These are phyloP conservation scores for Crioceris asparagi DNA, from an alignment of 2,888 invertebrate species.

Conservation along the genomic window DNA sequence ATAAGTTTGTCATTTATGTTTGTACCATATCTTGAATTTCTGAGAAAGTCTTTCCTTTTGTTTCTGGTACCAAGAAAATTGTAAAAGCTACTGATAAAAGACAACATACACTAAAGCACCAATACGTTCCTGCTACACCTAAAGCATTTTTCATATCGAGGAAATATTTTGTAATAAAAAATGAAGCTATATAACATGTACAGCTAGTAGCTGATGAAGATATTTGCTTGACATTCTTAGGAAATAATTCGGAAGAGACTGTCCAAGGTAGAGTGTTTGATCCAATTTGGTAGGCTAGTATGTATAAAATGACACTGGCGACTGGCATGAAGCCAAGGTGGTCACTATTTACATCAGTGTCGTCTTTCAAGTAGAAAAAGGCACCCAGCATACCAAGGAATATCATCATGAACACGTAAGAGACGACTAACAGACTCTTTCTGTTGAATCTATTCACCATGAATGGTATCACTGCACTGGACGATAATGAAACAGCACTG, in stretches of 20 bases:
- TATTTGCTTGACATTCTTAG: slow-evolving; percentile 61
- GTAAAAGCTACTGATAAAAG: slow-evolving; percentile 57
- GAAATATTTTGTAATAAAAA: slow-evolving; percentile 62
- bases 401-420: slow-evolving; percentile 53
- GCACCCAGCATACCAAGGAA: slow-evolving; percentile 47
- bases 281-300: slow-evolving; percentile 45
- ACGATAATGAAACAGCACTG: slow-evolving; percentile 59
- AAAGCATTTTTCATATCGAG: slow-evolving; percentile 43
- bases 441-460: slow-evolving; percentile 68
- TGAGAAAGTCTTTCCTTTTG: slow-evolving; percentile 75
- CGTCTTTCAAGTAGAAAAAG: slow-evolving; percentile 41
- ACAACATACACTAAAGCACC: slow-evolving; percentile 51
- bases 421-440: slow-evolving; percentile 55
- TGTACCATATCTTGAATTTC: slow-evolving; percentile 59
- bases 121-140: slow-evolving; percentile 57
- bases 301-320: slow-evolving; percentile 57
- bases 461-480: slow-evolving; percentile 61
- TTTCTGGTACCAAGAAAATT: slow-evolving; percentile 73
- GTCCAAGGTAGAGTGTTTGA: slow-evolving; percentile 71
- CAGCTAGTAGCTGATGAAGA: slow-evolving; percentile 65
- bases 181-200: slow-evolving; percentile 61
- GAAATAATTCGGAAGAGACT: slow-evolving; percentile 67
- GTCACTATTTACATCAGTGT: slow-evolving; percentile 32
- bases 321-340: slow-evolving; percentile 60
- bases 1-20: slow-evolving; percentile 3